Evolutionary conservation across 2,888 invertebrate species (phyloP).

Genomic region (Pyrgus malvae): DNA sequence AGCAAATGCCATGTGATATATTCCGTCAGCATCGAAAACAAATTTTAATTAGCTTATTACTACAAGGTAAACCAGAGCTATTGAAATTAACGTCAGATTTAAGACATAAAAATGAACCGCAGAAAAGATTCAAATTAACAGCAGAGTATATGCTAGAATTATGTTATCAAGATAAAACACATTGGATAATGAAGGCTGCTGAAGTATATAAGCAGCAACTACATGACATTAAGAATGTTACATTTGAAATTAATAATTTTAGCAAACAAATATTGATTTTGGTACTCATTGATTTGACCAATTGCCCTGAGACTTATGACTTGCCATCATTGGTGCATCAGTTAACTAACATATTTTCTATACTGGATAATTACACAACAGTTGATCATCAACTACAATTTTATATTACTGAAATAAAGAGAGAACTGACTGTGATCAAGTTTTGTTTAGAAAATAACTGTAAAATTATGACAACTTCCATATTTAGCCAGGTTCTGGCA

Average conservation of each 20-base stretch:
- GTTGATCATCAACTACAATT: constrained; percentile 69
- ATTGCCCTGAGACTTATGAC: constrained; percentile 72
- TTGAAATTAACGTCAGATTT: constrained; percentile 56
- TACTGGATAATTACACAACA: constrained; percentile 68
- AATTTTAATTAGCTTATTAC: constrained; percentile 66
- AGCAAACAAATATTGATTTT: constrained; percentile 76
- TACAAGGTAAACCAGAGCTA: constrained; percentile 62
- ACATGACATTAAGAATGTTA: constrained; percentile 71
- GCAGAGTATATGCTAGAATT: constrained; percentile 77
- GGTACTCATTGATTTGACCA: constrained; percentile 74
- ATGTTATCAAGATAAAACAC: constrained; percentile 73
- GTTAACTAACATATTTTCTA: constrained; percentile 72
- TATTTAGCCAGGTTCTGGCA: constrained; percentile 68
- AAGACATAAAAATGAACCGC: constrained; percentile 66
- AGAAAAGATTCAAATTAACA: constrained; percentile 69
- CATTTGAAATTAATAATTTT: constrained; percentile 75
- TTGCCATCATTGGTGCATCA: constrained; percentile 69
- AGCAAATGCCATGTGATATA: constrained; percentile 57
- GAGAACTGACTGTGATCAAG: constrained; percentile 73
- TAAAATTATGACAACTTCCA: constrained; percentile 75
- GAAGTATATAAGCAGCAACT: constrained; percentile 70
- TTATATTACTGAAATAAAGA: constrained; percentile 74
- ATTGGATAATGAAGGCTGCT: constrained; percentile 75
- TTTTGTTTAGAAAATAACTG: constrained; percentile 77
- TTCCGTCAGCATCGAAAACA: constrained; percentile 70